A percentile compares a stretch with the other conserved stretches of the same genome.
Conservation (phyloP, 2,113 vertebrate genomes). For the Sceloporus undulatus region DNA sequence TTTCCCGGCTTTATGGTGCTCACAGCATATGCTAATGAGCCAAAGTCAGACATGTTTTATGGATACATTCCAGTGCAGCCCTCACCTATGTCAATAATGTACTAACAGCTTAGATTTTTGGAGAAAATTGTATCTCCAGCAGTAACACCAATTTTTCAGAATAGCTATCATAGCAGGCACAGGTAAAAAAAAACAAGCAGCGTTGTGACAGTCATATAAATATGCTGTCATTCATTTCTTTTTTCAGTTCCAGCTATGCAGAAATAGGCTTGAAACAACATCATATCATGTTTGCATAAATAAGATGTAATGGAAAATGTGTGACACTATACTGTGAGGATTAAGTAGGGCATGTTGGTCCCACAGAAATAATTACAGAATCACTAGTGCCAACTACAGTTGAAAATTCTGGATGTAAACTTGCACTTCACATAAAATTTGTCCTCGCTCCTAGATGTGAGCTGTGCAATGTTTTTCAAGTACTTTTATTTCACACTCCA, state of each 20-base stretch:
- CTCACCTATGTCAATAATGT: neutral
- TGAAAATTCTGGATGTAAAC: neutral
- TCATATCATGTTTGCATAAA: slow-evolving; percentile 6
- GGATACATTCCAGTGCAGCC: neutral
- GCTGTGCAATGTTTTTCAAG: neutral
- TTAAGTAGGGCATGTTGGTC: neutral
- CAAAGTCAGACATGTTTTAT: slow-evolving; percentile 1
- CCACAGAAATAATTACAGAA: neutral
- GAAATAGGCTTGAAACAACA: neutral
- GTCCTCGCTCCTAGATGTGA: neutral
- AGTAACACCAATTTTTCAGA: neutral
- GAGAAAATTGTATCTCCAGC: neutral
- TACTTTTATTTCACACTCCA: neutral
- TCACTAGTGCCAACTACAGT: neutral
- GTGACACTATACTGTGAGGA: neutral
- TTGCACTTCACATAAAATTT: neutral
- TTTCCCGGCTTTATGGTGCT: neutral
- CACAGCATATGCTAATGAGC: neutral
- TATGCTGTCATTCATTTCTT: neutral
- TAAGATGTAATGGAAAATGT: slow-evolving; percentile 22
- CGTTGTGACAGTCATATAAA: neutral
- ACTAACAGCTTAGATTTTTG: rapidly evolving
- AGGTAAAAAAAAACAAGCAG: neutral
- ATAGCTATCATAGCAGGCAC: neutral
- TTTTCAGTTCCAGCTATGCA: neutral